Percentiles rank a stretch among this genome's conserved stretches.
These are phyloP conservation scores for Trogon melanurus DNA, from an alignment of 2,113 vertebrate species.

Conservation along the genomic window DNA sequence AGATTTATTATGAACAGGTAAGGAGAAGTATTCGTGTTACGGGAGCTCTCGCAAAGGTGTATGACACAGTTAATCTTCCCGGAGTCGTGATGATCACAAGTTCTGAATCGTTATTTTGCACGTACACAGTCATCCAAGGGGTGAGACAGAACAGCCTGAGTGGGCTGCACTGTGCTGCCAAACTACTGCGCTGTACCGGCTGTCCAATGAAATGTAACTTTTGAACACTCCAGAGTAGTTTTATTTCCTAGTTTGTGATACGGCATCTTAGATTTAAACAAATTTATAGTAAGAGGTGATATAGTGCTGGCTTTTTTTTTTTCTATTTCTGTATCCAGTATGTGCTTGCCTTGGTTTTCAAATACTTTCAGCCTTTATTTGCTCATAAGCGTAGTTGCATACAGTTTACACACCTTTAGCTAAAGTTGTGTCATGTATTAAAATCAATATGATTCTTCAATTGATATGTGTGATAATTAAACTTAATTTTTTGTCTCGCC, in stretches of 20 bases:
- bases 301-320: background rate
- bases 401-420: background rate
- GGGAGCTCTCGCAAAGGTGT: background rate
- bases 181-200: background rate
- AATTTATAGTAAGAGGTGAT: background rate
- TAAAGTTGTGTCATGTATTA: background rate
- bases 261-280: background rate
- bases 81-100: background rate
- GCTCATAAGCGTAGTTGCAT: background rate
- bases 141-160: background rate
- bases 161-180: background rate
- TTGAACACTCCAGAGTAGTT: background rate
- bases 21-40: background rate
- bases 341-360: background rate
- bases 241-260: background rate
- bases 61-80: background rate
- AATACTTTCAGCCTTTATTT: background rate
- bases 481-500: background rate
- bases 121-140: background rate
- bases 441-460: background rate
- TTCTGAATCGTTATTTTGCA: background rate
- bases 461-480: background rate
- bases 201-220: background rate
- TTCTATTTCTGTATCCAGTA: background rate
- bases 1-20: constrained; percentile 97